Evolutionary conservation across 2,113 vertebrate genomes (phyloP).

Genomic region (Choloepus hoffmanni): DNA sequence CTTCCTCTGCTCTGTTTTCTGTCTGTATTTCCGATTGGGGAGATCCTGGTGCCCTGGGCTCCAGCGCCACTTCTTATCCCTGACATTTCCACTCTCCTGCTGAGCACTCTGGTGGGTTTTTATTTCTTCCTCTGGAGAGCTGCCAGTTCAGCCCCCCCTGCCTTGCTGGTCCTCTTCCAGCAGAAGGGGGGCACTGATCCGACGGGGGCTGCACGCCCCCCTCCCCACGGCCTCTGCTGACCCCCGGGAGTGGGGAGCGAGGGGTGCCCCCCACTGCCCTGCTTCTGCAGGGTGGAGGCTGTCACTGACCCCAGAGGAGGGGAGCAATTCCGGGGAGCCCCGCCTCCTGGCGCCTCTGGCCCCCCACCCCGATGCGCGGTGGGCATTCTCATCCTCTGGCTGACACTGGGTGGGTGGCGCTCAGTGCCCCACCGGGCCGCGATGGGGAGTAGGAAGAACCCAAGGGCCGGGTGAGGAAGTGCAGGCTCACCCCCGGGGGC

Average conservation of each 20-base stretch:
- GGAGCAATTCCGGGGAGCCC: neutral
- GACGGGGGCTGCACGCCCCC: accelerated
- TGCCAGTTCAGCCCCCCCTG: neutral
- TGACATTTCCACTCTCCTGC: neutral
- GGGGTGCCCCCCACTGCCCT: neutral
- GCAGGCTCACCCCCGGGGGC: no score
- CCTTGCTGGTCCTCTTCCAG: neutral
- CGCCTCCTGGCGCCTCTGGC: neutral
- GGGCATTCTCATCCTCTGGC: neutral
- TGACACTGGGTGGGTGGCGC: no score
- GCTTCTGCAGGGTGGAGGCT: neutral
- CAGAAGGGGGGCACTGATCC: neutral
- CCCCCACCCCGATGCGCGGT: neutral
- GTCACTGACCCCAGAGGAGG: neutral
- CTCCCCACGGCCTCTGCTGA: neutral
- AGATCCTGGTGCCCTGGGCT: neutral
- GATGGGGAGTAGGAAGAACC: no score
- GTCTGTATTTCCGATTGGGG: neutral
- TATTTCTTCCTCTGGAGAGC: neutral
- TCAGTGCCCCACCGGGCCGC: no score
- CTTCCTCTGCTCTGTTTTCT: neutral
- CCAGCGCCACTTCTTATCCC: neutral
- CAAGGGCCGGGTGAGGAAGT: no score
- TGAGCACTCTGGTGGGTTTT: neutral
- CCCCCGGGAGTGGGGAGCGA: neutral